Evolutionary conservation across 2,888 invertebrate genomes (phyloP).

Genomic region (Octodonta nipae): DNA sequence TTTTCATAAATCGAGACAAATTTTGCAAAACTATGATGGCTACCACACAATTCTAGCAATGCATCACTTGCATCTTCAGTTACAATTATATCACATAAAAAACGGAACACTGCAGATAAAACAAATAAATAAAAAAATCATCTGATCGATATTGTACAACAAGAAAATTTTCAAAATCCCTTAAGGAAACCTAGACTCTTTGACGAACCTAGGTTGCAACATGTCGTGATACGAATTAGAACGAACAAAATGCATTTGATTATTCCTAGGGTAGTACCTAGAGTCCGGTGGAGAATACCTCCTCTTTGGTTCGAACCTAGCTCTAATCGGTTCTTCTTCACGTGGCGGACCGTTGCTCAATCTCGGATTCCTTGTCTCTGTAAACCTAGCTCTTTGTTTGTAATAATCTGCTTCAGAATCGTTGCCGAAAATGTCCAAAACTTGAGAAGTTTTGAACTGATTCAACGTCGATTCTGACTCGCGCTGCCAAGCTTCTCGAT

Average conservation of each 20-base stretch:
- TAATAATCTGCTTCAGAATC: conserved; percentile 46
- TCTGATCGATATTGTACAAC: too few species aligned
- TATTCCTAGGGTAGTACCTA: conserved; percentile 30
- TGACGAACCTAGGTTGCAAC: conserved; percentile 48
- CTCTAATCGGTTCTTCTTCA: conserved; percentile 22
- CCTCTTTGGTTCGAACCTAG: conserved; percentile 31
- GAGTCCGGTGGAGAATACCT: conserved; percentile 38
- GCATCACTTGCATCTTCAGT: too few species aligned
- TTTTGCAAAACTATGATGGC: too few species aligned
- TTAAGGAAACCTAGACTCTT: conserved; percentile 49
- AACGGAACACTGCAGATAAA: too few species aligned
- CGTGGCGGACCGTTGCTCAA: neutral
- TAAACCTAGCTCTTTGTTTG: conserved; percentile 22
- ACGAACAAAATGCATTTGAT: conserved; percentile 20
- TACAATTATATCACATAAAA: too few species aligned
- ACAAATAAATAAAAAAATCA: too few species aligned
- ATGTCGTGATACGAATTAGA: conserved; percentile 53
- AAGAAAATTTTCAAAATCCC: too few species aligned
- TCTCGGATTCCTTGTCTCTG: neutral
- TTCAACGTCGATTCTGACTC: conserved; percentile 42
- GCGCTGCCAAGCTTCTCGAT: conserved; percentile 57
- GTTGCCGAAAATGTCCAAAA: conserved; percentile 54
- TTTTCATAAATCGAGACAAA: too few species aligned
- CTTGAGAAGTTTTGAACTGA: conserved; percentile 50
- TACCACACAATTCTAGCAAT: too few species aligned